Evolutionary conservation across 2,797 vertebrate species (phyloP), one percentile per base, ranked within the genome.

Genomic region (Microctenopoma lineatum): DNA sequence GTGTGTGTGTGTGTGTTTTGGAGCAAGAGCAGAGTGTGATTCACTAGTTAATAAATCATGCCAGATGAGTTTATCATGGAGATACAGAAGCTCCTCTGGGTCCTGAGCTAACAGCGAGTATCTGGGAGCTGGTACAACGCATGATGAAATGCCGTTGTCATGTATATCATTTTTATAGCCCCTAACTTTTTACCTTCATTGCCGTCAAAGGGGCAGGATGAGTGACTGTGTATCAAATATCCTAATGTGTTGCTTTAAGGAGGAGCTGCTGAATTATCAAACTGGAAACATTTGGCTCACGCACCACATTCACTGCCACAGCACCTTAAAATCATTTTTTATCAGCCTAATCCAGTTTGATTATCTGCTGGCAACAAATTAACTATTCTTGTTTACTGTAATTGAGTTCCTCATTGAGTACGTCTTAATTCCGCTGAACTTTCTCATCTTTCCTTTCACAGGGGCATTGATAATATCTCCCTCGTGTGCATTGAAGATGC

Each of bases 41-140:
- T 93, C 91, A 92, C 92, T 92, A 90, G 92, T 95, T 94, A 94
- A 94, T 94, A 95, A 95, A 95, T 95, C 94, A 95, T 94, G 93
- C 93, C 93, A 93, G 93, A 93, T 94, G 93, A 95, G 93, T 95
- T 94, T 94, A 94, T 95, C 93, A 90, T 92, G 89, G 91, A 93
- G 93, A 93, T 94, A 93, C 92, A 92, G 92, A 92, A 90, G 88
- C 87, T 93, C 92, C 93, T 94, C 91, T 93, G 92, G 93, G 93
- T 94, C 88, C 79, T 86, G 76, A 89, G 91, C 92, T 93, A 93
- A 93, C 89, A 88, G 90, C 81, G 81, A 89, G 86, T 91, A 92
- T 94, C 91, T 90, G 90, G 90, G 88, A 93, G 92, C 92, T 80
- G 90, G 85, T 90, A 90, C 88, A 89, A 92, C 89, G 80, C 90